A percentile compares a stretch with the other conserved stretches of the same genome.
phyloP scores from a whole-genome alignment of 2,797 vertebrate species.

The Pristis pectinata region DNA sequence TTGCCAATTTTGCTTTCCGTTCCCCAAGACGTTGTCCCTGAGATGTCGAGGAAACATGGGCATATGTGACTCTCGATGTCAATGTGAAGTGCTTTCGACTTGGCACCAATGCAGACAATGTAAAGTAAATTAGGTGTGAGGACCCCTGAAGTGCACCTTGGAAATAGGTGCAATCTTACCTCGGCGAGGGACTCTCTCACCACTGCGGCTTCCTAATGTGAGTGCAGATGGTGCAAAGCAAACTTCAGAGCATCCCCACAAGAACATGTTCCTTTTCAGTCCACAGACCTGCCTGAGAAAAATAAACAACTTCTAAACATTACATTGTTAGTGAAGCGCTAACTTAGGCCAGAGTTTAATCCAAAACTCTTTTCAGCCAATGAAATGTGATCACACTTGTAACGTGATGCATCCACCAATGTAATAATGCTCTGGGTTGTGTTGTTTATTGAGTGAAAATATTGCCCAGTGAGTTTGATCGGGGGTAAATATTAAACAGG shows the following conservation, averaged over 20 bases:
- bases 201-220: not conserved
- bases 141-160: not conserved
- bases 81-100: not conserved
- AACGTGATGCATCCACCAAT: too few species aligned
- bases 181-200: not conserved
- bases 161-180: not conserved
- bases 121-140: not conserved
- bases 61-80: not conserved
- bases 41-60: not conserved
- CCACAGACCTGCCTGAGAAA: not conserved
- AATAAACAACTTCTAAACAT: not conserved
- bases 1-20: not conserved
- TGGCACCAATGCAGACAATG: not conserved
- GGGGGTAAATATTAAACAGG: too few species aligned
- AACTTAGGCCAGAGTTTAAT: not conserved
- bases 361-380: too few species aligned
- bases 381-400: too few species aligned
- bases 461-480: too few species aligned
- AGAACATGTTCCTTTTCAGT: not conserved
- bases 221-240: not conserved
- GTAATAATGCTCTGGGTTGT: too few species aligned
- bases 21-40: not conserved
- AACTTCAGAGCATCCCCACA: not conserved
- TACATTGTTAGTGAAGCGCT: not conserved
- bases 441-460: too few species aligned